Evolutionary conservation across 1,140 invertebrate genomes (phyloP), one percentile per base, ranked within the genome.

Genomic region (Zophobas atratus): DNA sequence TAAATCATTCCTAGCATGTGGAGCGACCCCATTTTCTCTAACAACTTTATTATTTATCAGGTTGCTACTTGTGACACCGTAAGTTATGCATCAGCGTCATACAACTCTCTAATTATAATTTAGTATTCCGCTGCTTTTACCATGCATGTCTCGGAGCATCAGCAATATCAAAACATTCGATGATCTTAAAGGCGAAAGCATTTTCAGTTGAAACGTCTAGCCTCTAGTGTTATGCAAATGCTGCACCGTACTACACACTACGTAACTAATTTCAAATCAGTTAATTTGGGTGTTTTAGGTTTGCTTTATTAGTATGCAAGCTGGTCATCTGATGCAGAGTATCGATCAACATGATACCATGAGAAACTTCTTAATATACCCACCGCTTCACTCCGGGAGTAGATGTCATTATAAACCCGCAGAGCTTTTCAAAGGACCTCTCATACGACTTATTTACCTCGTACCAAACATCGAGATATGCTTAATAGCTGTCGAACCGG

Each of bases 11-110:
- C 5, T 6, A 43, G 60, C 38, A 67, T 39, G 60, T 67, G 60
- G 38, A 67, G 60, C 60, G 39, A 67, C 60, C 60, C 39, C 60
- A 43, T 41, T 67, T 67, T 67, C 60, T 67, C 60, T 46, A 67
- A 67, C 60, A 67, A 67, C 60, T 67, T 67, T 67, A 67, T 67
- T 67, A 67, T 67, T 67, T 67, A 67, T 67, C 60, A 67, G 39
- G 38, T 67, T 36, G 60, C 38, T 67, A 67, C 60, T 67, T 67
- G 39, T 43, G 60, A 67, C 60, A 39, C 60, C 39, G 32, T 67
- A 43, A 67, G 38, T 67, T 67, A 67, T 67, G 60, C 60, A 67
- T 67, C 60, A 67, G 33, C 60, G 60, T 67, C 60, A 67, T 67
- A 8, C 60, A 67, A 41, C 39, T 33, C 60, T 20, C 60, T 67